A percentile compares a stretch with the other conserved stretches of the same genome.
Conservation (phyloP, 2,113 vertebrate species). For the Paramisgurnus dabryanus region DNA sequence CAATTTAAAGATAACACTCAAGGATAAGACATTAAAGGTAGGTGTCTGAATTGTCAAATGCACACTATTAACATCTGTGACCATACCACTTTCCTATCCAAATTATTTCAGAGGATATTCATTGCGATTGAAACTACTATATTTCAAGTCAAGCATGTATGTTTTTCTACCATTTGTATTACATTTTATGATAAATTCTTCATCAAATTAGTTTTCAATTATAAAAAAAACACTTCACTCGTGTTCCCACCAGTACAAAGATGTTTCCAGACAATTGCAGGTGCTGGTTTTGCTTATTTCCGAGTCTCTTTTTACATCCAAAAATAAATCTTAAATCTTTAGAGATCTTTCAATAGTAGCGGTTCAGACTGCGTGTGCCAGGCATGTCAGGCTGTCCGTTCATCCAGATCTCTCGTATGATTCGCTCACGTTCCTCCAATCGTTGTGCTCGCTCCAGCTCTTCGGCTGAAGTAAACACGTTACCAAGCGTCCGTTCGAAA, state of each 20-base stretch:
- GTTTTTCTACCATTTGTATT: background rate
- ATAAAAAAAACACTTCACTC: background rate
- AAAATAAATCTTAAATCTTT: background rate
- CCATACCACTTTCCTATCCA: background rate
- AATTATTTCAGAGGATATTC: background rate
- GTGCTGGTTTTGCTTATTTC: background rate
- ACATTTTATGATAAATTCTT: background rate
- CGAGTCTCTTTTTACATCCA: constrained; percentile 14
- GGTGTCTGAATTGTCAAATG: background rate
- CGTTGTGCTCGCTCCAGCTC: constrained; percentile 85
- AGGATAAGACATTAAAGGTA: background rate
- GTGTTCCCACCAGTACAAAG: background rate
- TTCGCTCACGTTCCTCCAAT: constrained; percentile 86
- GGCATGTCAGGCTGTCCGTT: constrained; percentile 87
- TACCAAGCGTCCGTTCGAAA: constrained; percentile 89
- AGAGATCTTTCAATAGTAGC: constrained; percentile 77
- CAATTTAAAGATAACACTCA: background rate
- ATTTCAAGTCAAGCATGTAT: constrained; percentile 23
- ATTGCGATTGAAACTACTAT: background rate
- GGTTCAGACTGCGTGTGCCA: constrained; percentile 85
- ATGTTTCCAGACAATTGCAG: background rate
- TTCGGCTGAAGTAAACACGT: constrained; percentile 86
- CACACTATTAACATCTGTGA: background rate
- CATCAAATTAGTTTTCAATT: background rate
- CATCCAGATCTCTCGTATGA: constrained; percentile 91